Evolutionary conservation across 2,113 vertebrate species (phyloP), one percentile per base, ranked within the genome.

Genomic region (Podarcis muralis): DNA sequence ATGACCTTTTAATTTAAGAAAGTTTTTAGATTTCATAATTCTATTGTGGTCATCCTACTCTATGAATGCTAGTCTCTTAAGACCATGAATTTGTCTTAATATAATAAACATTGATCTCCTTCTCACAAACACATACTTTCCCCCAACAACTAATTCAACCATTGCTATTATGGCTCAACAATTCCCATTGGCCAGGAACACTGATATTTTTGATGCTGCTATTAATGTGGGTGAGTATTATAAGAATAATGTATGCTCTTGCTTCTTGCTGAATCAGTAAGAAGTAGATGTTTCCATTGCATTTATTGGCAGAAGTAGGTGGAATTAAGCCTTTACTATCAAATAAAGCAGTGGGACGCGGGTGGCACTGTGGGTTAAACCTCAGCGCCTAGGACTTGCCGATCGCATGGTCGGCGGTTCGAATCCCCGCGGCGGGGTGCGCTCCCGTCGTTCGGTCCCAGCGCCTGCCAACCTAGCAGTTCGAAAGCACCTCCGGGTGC

Each of bases 141-240:
- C 32, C 48, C 89, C 85, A n/a, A 15, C 11, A 92, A 30, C 2
- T 93, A 87, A 95, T 91, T 80, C 90, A 93, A 92, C 32, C 30
- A 69, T 75, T 79, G 3, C 1, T 66, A 78, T 75, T 65, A 88
- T 32, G 87, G 22, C 91, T 91, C 89, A 94, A 78, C 71, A 87
- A 23, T 86, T 94, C 90, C 90, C 92, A 53, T 92, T 95, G 93
- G 80, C 48, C 91, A 93, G 79, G 92, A 91, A 69, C 25, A 66
- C 1, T 62, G 59, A 74, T 68, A 87, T 77, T 92, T 94, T 93
- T 79, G 32, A 90, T 86, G 91, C 23, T 68, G 85, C 66, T 77
- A 71, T 86, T 59, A 88, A 32, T 91, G 80, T 92, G 88, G 83
- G 0, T 5, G 72, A 11, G n/a, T n/a, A 43, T 12, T 1, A 3